Evolutionary conservation across 2,888 invertebrate species (phyloP).

Genomic region (Ophion ventricosus): DNA sequence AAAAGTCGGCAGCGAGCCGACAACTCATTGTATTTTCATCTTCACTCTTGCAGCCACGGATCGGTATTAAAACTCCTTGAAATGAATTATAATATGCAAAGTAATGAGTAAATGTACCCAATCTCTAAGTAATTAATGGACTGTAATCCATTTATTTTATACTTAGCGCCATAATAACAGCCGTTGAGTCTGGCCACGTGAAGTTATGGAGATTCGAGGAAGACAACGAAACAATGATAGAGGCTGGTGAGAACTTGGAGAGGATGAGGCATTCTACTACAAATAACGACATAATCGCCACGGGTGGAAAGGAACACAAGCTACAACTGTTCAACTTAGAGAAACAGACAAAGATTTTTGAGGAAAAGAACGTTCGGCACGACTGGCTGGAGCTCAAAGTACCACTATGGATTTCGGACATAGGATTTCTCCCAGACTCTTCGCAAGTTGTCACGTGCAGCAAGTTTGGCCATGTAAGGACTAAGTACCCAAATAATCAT

Average conservation of each 20-base stretch:
- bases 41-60: no score
- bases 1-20: no score
- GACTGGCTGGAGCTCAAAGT: slow-evolving; percentile 93
- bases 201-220: slow-evolving; percentile 86
- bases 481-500: background rate
- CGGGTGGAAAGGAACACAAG: slow-evolving; percentile 95
- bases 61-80: no score
- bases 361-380: slow-evolving; percentile 90
- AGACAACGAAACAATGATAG: slow-evolving; percentile 81
- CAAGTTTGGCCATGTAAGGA: slow-evolving; percentile 92
- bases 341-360: slow-evolving; percentile 83
- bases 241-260: slow-evolving; percentile 87
- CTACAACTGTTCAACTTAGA: slow-evolving; percentile 92
- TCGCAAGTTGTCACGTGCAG: slow-evolving; percentile 90
- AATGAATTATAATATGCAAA: no score
- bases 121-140: background rate
- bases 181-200: slow-evolving; percentile 86
- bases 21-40: no score
- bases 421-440: slow-evolving; percentile 89
- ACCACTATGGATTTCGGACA: slow-evolving; percentile 93
- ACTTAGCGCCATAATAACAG: slow-evolving; percentile 84
- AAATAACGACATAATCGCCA: slow-evolving; percentile 88
- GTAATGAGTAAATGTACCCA: no score
- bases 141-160: background rate
- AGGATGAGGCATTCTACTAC: slow-evolving; percentile 87